phyloP scores from a whole-genome alignment of 2,113 vertebrate species.

The Micronisus gabar region DNA sequence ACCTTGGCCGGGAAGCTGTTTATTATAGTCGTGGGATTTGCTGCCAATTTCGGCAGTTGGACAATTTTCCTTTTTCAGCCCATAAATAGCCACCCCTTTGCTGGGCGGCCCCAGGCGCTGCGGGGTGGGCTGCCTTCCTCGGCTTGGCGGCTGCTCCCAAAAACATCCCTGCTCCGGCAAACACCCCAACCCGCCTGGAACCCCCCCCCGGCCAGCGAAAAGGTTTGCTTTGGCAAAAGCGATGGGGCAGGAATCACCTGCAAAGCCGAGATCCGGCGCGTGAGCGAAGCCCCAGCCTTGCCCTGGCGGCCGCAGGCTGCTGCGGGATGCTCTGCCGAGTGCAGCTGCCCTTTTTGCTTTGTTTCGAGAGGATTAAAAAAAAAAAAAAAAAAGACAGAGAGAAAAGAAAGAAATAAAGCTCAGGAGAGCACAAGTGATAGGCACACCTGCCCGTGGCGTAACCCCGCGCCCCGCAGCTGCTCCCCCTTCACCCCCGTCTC shows the following conservation, averaged over 20 bases:
- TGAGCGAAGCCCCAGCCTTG: background rate
- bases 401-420: background rate
- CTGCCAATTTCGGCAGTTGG: slow-evolving; percentile 52
- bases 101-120: background rate
- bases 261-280: background rate
- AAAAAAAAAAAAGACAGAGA: too few relatives aligned
- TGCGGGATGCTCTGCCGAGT: background rate
- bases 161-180: background rate
- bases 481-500: background rate
- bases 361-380: background rate
- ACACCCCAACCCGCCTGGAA: background rate
- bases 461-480: slow-evolving; percentile 18
- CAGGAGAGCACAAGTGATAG: background rate
- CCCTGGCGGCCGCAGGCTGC: background rate
- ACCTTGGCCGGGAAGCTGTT: slow-evolving; percentile 57
- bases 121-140: background rate
- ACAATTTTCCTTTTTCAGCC: slow-evolving; percentile 24
- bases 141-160: background rate
- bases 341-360: slow-evolving; percentile 40
- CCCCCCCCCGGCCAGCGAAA: background rate
- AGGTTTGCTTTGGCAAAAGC: background rate
- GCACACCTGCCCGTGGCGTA: slow-evolving; percentile 25
- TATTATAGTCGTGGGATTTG: background rate
- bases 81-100: background rate
- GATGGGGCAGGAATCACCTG: slow-evolving; percentile 16